Conservation (phyloP, 37 sponge, comb jelly and placozoan species). For the Chondrosia reniformis region DNA sequence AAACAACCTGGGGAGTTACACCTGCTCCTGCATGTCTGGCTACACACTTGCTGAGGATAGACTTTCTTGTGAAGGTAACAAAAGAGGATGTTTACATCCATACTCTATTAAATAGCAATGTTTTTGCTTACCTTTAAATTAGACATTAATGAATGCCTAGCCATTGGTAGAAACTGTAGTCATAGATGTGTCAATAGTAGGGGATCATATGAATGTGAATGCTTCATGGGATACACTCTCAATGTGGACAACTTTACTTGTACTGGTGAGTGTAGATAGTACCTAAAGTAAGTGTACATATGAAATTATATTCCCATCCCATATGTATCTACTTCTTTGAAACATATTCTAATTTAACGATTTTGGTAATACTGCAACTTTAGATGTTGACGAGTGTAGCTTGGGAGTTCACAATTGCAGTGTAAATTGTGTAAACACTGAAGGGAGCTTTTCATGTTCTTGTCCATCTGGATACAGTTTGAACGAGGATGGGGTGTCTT, state of each 20-base stretch:
- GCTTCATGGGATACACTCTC: too few species aligned
- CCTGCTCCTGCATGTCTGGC: neutral
- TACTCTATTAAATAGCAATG: too few species aligned
- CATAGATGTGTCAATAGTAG: too few species aligned
- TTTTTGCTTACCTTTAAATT: too few species aligned
- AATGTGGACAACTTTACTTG: neutral
- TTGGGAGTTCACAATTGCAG: neutral
- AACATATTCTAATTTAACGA: too few species aligned
- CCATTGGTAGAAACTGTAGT: too few species aligned
- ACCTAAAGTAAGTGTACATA: too few species aligned
- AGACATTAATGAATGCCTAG: too few species aligned
- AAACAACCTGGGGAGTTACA: neutral
- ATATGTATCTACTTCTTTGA: neutral
- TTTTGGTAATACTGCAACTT: neutral
- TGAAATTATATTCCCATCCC: too few species aligned
- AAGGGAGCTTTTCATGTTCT: neutral
- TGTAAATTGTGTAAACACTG: neutral
- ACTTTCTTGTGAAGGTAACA: constrained; percentile 16
- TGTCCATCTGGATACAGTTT: neutral
- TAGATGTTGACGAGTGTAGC: neutral
- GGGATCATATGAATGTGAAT: too few species aligned
- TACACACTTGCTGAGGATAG: neutral
- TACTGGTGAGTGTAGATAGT: too few species aligned
- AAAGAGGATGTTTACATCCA: too few species aligned
- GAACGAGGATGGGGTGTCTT: neutral